Percentiles rank a stretch among this genome's conserved stretches.
Conservation (phyloP, 2,113 vertebrate genomes). For the Brachirus orientalis region DNA sequence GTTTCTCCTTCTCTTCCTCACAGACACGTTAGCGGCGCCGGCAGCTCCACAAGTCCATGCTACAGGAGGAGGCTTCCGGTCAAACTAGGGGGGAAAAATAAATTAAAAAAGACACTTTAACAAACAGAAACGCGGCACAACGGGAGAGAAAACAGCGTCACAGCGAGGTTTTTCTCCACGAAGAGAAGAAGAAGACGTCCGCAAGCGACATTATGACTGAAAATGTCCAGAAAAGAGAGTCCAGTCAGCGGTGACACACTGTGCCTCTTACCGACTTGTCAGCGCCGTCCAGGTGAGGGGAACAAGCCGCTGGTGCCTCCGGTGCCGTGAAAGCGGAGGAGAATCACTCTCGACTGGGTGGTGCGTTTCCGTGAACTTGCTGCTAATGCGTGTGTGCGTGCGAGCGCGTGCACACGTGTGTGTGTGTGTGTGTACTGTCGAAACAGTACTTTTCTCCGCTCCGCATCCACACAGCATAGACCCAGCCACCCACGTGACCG, state of each 20-base stretch:
- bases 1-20: constrained; percentile 20
- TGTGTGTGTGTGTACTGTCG: constrained; percentile 3
- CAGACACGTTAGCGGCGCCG: not conserved
- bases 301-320: not conserved
- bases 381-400: not conserved
- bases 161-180: not conserved
- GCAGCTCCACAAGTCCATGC: constrained; percentile 28
- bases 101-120: no score
- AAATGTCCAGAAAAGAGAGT: not conserved
- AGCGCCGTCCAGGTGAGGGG: not conserved
- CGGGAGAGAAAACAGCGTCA: not conserved
- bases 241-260: not conserved
- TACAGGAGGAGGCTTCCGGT: not conserved
- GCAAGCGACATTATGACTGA: not conserved
- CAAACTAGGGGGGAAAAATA: no score
- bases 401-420: constrained; percentile 12
- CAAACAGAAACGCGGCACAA: not conserved
- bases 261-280: not conserved
- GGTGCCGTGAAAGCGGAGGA: not conserved
- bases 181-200: not conserved
- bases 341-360: not conserved
- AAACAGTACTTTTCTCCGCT: constrained; percentile 72
- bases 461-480: constrained; percentile 53
- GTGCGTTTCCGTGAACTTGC: constrained; percentile 37
- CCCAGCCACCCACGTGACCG: constrained; percentile 79